phyloP scores from a whole-genome alignment of 2,797 vertebrate genomes.

The Sebastes kiyomatsui region DNA sequence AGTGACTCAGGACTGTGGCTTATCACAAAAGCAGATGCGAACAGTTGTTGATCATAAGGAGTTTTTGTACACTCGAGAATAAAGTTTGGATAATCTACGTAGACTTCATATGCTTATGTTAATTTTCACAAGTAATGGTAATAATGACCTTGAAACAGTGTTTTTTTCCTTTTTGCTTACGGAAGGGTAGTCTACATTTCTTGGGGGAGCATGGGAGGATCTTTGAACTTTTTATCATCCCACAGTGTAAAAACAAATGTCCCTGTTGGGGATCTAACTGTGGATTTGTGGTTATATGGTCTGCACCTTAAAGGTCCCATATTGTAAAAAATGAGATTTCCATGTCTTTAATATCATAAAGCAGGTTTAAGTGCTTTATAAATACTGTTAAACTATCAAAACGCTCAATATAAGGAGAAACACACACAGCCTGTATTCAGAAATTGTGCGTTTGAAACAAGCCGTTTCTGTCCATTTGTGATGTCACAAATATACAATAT shows the following conservation, averaged over 20 bases:
- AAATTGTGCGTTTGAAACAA: no score
- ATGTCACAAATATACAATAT: no score
- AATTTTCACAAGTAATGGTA: neutral
- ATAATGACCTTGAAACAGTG: neutral
- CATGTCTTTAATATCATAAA: no score
- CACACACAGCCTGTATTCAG: no score
- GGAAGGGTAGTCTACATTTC: neutral
- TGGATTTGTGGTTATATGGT: neutral
- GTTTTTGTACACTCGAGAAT: neutral
- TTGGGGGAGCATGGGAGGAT: neutral
- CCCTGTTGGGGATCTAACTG: neutral
- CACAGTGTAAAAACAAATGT: neutral
- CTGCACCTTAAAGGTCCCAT: neutral
- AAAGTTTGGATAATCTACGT: neutral
- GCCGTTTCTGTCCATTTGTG: no score
- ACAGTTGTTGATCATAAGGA: constrained; percentile 6
- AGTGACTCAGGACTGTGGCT: neutral
- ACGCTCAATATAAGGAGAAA: no score
- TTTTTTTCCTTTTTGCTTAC: neutral
- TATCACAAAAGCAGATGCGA: neutral
- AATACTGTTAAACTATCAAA: no score
- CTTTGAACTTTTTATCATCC: neutral
- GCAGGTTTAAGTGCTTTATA: no score
- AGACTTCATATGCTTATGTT: neutral
- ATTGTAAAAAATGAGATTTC: no score